Evolutionary conservation across 2,797 vertebrate genomes (phyloP).

Genomic region (Hipposideros larvatus): DNA sequence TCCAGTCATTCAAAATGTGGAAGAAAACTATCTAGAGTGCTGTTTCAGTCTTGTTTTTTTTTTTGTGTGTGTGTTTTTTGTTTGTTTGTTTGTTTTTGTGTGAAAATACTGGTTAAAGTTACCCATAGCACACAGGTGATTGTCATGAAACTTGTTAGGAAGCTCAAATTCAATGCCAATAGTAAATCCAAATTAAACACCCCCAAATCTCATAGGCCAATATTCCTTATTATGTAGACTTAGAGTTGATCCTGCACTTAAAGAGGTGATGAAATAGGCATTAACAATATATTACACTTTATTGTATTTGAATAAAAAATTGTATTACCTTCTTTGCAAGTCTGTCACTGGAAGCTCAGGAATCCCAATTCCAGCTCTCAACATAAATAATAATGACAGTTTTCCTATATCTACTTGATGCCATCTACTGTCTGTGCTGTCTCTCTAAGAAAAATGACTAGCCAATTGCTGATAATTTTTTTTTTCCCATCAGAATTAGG

Average conservation of each 20-base stretch:
- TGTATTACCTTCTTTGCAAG: constrained; percentile 60
- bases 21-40: not conserved
- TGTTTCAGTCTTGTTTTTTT: not conserved
- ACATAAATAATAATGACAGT: constrained; percentile 64
- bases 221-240: not conserved
- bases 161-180: not conserved
- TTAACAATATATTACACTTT: constrained; percentile 55
- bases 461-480: constrained; percentile 26
- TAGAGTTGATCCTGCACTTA: constrained; percentile 3
- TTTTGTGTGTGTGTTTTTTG: not conserved
- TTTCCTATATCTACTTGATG: constrained; percentile 52
- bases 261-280: constrained; percentile 37
- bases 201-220: not conserved
- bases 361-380: constrained; percentile 18
- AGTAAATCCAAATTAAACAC: not conserved
- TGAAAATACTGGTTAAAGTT: not conserved
- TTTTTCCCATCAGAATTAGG: constrained; percentile 58
- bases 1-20: not conserved
- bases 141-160: not conserved
- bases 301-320: constrained; percentile 68
- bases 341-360: constrained; percentile 39
- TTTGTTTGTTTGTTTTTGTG: no score
- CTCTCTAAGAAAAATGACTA: constrained; percentile 73
- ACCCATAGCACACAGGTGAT: not conserved
- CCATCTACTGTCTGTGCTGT: constrained; percentile 34